Conservation (phyloP, 2,113 vertebrate species). For the Muscicapa adusta region DNA sequence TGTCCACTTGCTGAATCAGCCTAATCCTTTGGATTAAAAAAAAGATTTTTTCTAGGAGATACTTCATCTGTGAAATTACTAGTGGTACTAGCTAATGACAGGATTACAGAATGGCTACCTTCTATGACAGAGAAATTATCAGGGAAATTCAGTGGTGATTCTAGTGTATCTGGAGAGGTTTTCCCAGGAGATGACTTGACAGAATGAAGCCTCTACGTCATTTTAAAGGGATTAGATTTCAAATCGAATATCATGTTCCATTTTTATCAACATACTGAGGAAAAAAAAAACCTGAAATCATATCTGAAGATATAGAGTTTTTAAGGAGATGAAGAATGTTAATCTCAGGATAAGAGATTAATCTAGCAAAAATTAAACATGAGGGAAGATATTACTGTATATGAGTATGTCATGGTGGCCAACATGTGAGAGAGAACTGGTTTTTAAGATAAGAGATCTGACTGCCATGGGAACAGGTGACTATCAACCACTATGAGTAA, state of each 20-base stretch:
- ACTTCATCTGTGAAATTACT: background rate
- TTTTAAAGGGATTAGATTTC: background rate
- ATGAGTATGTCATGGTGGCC: background rate
- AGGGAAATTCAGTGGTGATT: background rate
- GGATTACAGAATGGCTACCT: background rate
- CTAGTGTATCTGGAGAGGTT: background rate
- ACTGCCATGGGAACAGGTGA: background rate
- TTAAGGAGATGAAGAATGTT: accelerated
- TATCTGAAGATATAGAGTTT: background rate
- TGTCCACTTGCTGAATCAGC: background rate
- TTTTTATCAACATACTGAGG: background rate
- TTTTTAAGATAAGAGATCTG: background rate
- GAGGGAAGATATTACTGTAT: background rate
- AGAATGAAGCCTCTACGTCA: background rate
- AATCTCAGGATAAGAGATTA: background rate
- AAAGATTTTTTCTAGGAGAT: background rate
- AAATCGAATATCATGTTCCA: background rate
- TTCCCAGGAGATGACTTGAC: background rate
- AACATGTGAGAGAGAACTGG: background rate
- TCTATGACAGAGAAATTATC: background rate
- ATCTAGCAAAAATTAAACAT: background rate
- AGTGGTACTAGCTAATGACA: background rate
- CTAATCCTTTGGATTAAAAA: background rate
- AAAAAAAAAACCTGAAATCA: background rate
- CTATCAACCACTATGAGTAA: background rate